Evolutionary conservation across 2,113 vertebrate genomes (phyloP).

Genomic region (Gallinago paraguaiae): DNA sequence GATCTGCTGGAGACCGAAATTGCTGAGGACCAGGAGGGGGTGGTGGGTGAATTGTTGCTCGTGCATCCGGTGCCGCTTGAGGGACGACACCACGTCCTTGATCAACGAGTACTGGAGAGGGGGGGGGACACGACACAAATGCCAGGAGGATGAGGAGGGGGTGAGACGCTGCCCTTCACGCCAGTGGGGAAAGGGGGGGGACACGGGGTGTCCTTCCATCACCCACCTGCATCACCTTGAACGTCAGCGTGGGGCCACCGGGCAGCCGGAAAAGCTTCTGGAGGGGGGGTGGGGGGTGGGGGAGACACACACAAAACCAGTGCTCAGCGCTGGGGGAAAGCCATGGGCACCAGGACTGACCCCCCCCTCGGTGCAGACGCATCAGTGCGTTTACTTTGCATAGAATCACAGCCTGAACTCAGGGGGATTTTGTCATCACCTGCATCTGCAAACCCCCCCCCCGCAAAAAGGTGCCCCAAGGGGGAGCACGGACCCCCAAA

Average conservation of each 20-base stretch:
- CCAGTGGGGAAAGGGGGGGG: background rate
- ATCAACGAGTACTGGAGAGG: slow-evolving; percentile 82
- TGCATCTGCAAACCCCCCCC: background rate
- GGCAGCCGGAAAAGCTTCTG: slow-evolving; percentile 90
- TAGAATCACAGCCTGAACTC: slow-evolving; percentile 24
- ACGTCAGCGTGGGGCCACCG: slow-evolving; percentile 87
- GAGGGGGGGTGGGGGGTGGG: background rate
- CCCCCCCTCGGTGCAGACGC: background rate
- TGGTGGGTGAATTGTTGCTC: slow-evolving; percentile 90
- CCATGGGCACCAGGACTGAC: fast-evolving
- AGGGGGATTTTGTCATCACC: background rate
- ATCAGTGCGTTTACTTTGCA: slow-evolving; percentile 79
- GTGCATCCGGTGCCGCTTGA: slow-evolving; percentile 92
- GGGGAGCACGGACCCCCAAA: background rate
- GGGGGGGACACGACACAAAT: fast-evolving
- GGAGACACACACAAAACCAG: no score
- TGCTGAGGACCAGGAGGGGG: slow-evolving; percentile 89
- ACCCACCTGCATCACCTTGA: slow-evolving; percentile 83
- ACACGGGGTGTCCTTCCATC: fast-evolving
- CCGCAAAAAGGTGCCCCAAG: background rate
- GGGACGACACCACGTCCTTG: slow-evolving; percentile 87
- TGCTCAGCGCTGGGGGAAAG: background rate
- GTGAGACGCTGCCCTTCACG: fast-evolving
- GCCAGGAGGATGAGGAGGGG: background rate
- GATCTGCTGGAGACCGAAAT: slow-evolving; percentile 87